Conservation (phyloP, 2,113 vertebrate genomes). For the Dipodomys spectabilis region DNA sequence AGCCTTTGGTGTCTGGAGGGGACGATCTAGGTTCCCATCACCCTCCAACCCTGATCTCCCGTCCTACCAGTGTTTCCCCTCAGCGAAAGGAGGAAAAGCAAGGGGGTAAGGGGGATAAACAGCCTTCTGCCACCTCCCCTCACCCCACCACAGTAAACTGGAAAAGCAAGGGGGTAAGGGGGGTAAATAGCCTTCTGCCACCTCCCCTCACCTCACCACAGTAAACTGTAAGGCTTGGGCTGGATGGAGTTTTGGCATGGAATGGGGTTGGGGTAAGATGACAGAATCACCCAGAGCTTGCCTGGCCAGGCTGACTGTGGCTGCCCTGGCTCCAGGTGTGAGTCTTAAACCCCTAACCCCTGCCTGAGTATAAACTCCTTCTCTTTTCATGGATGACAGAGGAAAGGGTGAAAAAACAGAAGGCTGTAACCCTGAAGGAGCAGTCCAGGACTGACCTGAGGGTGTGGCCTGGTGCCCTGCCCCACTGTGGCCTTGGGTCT, state of each 20-base stretch:
- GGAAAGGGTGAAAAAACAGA: not conserved
- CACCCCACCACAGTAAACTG: not conserved
- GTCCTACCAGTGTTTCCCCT: too few relatives aligned
- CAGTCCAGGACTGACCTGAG: not conserved
- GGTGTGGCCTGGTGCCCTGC: not conserved
- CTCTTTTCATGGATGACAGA: not conserved
- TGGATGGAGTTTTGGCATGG: not conserved
- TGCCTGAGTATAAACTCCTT: not conserved
- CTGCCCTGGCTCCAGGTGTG: not conserved
- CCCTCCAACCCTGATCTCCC: too few relatives aligned
- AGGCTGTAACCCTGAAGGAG: not conserved
- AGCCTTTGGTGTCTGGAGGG: not conserved
- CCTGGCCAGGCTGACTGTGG: not conserved
- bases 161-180: not conserved
- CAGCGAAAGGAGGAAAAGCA: not conserved
- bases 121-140: not conserved
- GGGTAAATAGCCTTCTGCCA: too few relatives aligned
- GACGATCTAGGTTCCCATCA: not conserved
- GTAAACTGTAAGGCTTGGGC: not conserved
- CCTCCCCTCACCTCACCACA: not conserved
- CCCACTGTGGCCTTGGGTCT: not conserved
- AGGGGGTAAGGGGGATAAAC: not conserved
- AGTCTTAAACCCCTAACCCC: not conserved
- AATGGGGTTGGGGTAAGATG: not conserved
- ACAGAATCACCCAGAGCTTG: not conserved